Percentiles rank a stretch among this genome's conserved stretches.
phyloP scores from a whole-genome alignment of 1,140 invertebrate species.

The Pogonus chalceus region DNA sequence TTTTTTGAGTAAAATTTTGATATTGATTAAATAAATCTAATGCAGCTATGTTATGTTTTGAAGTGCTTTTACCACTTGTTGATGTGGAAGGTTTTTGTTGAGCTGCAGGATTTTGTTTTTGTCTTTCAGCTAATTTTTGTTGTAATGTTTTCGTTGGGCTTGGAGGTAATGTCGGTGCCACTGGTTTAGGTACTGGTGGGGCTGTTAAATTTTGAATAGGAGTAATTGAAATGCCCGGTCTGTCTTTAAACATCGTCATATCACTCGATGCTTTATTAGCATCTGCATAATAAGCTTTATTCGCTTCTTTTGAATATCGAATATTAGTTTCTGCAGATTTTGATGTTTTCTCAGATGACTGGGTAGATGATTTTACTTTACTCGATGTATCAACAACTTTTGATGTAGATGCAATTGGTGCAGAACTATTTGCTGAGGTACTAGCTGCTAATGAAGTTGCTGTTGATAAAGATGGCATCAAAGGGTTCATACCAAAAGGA shows the following conservation, averaged over 20 bases:
- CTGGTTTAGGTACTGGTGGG: constrained; percentile 12
- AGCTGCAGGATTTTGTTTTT: constrained; percentile 34
- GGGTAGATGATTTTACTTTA: neutral
- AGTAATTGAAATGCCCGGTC: constrained; percentile 31
- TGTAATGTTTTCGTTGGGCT: constrained; percentile 49
- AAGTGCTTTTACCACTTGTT: no score
- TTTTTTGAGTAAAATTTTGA: neutral
- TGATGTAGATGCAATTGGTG: neutral
- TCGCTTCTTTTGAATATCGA: neutral
- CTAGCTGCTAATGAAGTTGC: neutral
- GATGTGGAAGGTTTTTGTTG: neutral
- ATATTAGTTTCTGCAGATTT: neutral
- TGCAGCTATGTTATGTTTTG: neutral
- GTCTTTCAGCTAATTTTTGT: constrained; percentile 49
- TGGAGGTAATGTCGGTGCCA: constrained; percentile 21
- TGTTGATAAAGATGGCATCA: neutral
- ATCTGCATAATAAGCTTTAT: neutral
- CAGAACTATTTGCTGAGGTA: neutral
- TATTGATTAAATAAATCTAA: neutral
- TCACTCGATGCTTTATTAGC: no score
- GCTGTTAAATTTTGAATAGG: constrained; percentile 19
- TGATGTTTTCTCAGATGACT: neutral
- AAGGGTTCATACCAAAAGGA: neutral
- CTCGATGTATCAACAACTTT: neutral
- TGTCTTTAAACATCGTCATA: constrained; percentile 26